Evolutionary conservation across 2,888 invertebrate genomes (phyloP).

Genomic region (Kuschelorhynchus macadamiae): DNA sequence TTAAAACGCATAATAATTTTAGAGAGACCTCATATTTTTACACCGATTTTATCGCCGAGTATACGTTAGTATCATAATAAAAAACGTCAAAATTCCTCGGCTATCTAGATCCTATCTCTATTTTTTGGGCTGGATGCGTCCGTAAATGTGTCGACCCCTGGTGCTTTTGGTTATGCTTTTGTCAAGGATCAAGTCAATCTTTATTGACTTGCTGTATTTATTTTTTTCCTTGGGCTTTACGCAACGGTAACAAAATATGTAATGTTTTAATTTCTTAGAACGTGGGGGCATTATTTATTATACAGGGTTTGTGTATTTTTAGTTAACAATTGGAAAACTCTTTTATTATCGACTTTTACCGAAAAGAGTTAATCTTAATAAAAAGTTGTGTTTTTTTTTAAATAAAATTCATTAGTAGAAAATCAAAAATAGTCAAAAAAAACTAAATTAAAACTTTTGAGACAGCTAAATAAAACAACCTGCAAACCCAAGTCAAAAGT

Average conservation of each 20-base stretch:
- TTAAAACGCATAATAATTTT: conserved; percentile 36
- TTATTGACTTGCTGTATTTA: conserved; percentile 35
- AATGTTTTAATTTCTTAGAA: conserved; percentile 33
- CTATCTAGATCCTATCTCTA: conserved; percentile 63
- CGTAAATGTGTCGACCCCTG: conserved; percentile 68
- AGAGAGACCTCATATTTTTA: conserved; percentile 35
- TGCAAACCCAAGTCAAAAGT: too few relatives aligned
- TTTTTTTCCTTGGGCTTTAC: conserved; percentile 8
- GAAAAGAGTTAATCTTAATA: too few relatives aligned
- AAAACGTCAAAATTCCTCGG: conserved; percentile 64
- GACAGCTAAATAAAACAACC: too few relatives aligned
- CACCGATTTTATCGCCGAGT: conserved; percentile 39
- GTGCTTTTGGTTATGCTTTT: conserved; percentile 51
- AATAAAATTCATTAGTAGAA: too few relatives aligned
- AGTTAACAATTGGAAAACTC: too few relatives aligned
- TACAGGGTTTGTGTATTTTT: too few relatives aligned
- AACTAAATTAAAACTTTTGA: too few relatives aligned
- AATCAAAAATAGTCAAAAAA: too few relatives aligned
- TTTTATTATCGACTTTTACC: too few relatives aligned
- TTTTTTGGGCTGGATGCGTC: conserved; percentile 53
- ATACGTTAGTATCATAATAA: conserved; percentile 53
- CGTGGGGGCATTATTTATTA: conserved; percentile 15
- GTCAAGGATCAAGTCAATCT: conserved; percentile 37
- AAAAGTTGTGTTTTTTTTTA: too few relatives aligned
- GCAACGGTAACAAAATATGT: conserved; percentile 16